Evolutionary conservation across 2,888 invertebrate species (phyloP).

Genomic region (Eilema caniola): DNA sequence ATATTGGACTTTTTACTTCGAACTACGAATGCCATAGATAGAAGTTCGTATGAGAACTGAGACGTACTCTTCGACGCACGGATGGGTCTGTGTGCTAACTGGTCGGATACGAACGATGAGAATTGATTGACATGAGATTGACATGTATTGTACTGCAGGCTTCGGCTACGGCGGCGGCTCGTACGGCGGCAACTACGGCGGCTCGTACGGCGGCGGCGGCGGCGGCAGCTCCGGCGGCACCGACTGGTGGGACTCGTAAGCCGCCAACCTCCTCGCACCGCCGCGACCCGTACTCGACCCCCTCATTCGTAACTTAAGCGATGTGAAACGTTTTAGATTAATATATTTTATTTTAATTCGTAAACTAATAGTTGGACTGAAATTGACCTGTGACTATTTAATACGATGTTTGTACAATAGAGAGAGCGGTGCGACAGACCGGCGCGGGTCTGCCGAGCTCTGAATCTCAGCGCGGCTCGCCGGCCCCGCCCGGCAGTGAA

Average conservation of each 20-base stretch:
- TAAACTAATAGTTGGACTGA: conserved; percentile 72
- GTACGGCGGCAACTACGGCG: conserved; percentile 81
- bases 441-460: conserved; percentile 56
- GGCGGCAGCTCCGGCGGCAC: conserved; percentile 79
- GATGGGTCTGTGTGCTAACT: too few species aligned
- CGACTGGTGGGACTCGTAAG: conserved; percentile 85
- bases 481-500: conserved; percentile 44
- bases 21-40: too few species aligned
- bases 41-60: too few species aligned
- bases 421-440: conserved; percentile 65
- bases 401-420: conserved; percentile 61
- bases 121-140: conserved; percentile 11
- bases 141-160: conserved; percentile 57
- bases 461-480: conserved; percentile 78
- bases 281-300: conserved; percentile 46
- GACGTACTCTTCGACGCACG: too few species aligned
- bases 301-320: conserved; percentile 57
- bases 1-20: too few species aligned
- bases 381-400: conserved; percentile 75
- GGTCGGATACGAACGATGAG: rapidly evolving
- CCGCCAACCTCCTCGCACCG: conserved; percentile 53
- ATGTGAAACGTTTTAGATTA: conserved; percentile 60
- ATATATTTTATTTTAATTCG: conserved; percentile 65
- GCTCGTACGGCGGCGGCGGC: conserved; percentile 80
- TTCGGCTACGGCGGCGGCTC: conserved; percentile 78